Evolutionary conservation across 1,140 invertebrate species (phyloP).

Genomic region (Lucilia sericata): DNA sequence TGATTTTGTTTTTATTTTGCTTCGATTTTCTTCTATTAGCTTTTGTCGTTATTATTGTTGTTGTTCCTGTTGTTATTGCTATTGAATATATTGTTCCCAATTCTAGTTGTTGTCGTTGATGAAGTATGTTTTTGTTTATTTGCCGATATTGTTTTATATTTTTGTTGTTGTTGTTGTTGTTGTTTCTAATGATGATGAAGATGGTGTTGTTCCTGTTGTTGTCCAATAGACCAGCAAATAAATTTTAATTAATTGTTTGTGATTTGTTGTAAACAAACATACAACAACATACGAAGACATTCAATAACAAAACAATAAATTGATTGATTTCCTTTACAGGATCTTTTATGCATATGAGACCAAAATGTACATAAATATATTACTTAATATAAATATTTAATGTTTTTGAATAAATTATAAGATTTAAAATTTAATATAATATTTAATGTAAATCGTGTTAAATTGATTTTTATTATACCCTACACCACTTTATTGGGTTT

Average conservation of each 20-base stretch:
- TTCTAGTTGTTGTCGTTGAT: slow-evolving; percentile 26
- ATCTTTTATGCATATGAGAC: background rate
- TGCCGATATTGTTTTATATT: background rate
- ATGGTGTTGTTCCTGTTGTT: slow-evolving; percentile 21
- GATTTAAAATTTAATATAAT: no score
- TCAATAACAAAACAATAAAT: background rate
- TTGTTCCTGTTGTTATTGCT: background rate
- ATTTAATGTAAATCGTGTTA: no score
- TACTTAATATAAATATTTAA: no score
- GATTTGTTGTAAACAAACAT: slow-evolving; percentile 18
- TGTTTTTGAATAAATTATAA: no score
- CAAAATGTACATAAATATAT: background rate
- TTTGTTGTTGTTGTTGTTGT: background rate
- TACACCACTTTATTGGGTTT: no score
- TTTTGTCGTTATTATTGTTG: background rate
- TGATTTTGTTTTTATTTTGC: background rate
- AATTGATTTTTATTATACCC: no score
- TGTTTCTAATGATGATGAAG: slow-evolving; percentile 1
- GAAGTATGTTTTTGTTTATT: slow-evolving; percentile 4
- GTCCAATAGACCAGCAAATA: slow-evolving; percentile 38
- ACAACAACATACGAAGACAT: background rate
- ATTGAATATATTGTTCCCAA: slow-evolving; percentile 18
- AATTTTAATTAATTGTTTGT: slow-evolving; percentile 41
- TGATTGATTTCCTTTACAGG: background rate
- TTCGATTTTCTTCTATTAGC: background rate